Evolutionary conservation across 2,113 vertebrate species (phyloP).

Genomic region (Rhea pennata): DNA sequence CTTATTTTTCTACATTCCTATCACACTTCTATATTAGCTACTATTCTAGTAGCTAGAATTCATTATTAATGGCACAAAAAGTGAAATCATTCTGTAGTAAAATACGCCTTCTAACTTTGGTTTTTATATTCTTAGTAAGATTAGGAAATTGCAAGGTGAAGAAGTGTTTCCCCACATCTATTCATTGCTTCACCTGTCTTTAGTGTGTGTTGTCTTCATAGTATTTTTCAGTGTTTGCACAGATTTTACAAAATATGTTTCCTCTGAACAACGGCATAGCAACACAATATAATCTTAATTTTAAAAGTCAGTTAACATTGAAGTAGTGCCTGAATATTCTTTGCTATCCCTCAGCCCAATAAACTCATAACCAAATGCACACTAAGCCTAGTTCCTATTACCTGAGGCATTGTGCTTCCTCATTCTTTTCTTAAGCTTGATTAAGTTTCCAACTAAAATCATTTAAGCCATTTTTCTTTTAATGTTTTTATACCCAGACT

Average conservation of each 20-base stretch:
- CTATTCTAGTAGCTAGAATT: neutral
- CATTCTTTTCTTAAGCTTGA: neutral
- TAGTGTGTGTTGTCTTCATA: neutral
- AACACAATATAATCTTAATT: neutral
- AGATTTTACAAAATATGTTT: neutral
- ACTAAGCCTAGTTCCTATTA: neutral
- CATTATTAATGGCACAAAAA: neutral
- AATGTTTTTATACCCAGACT: neutral
- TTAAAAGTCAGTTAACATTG: neutral
- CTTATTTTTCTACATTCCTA: neutral
- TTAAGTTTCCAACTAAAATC: neutral
- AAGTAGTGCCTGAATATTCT: neutral
- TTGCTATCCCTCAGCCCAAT: neutral
- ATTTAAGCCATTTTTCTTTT: neutral
- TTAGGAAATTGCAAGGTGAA: neutral
- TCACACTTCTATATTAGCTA: neutral
- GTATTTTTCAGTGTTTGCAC: neutral
- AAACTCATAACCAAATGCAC: neutral
- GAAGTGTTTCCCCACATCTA: neutral
- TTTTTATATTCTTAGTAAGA: neutral
- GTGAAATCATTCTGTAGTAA: neutral
- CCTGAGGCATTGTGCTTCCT: neutral
- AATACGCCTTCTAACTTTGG: neutral
- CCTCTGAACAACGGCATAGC: neutral
- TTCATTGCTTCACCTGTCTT: neutral